Percentiles rank a stretch among this genome's conserved stretches.
Conservation (phyloP, 2,113 vertebrate species). For the Vombatus ursinus region DNA sequence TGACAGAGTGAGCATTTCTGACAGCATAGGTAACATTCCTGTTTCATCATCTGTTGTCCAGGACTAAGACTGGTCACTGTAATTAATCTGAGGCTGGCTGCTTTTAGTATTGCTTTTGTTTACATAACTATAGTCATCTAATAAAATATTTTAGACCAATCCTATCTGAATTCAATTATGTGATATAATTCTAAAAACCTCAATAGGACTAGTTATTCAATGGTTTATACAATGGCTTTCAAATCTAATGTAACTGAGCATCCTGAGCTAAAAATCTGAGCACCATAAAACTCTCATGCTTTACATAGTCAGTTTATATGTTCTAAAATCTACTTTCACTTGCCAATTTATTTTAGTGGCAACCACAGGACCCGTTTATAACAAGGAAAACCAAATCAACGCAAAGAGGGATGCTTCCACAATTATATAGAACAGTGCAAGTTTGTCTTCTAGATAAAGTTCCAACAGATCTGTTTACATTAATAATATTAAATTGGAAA, state of each 20-base stretch:
- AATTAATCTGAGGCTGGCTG: not conserved
- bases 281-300: constrained; percentile 34
- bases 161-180: constrained; percentile 20
- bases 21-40: not conserved
- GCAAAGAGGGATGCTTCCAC: not conserved
- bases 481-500: not conserved
- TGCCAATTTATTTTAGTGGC: constrained; percentile 38
- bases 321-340: constrained; percentile 43
- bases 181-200: not conserved
- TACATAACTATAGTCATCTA: constrained; percentile 10
- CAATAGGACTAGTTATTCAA: not conserved
- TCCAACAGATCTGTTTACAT: not conserved
- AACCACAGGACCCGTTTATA: constrained; percentile 28
- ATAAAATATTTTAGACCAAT: constrained; percentile 4
- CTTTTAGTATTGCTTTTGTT: not conserved
- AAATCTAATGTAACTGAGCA: not conserved
- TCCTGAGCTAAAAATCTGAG: not conserved
- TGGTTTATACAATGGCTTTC: not conserved
- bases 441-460: not conserved
- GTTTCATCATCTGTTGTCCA: not conserved
- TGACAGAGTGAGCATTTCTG: not conserved
- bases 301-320: constrained; percentile 22
- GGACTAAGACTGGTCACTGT: not conserved
- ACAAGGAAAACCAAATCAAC: constrained; percentile 6
- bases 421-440: not conserved